Conservation (phyloP, 2,113 vertebrate species). For the Hiodon alosoides region DNA sequence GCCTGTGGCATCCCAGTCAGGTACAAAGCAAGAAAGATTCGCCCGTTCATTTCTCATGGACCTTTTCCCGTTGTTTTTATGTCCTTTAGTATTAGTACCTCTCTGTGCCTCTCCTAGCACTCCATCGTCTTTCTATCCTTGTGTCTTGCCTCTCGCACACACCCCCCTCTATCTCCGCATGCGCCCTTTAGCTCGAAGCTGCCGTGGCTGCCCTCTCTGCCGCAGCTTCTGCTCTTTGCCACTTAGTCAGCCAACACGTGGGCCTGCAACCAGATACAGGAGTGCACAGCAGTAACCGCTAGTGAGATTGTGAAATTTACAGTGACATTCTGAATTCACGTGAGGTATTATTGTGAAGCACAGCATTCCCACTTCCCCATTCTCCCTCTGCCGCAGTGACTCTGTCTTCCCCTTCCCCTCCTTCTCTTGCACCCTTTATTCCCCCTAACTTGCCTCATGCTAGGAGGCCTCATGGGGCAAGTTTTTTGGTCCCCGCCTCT, state of each 20-base stretch:
- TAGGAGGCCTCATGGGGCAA: background rate
- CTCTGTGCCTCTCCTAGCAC: background rate
- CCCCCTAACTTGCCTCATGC: background rate
- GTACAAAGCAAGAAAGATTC: constrained; percentile 37
- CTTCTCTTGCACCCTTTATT: background rate
- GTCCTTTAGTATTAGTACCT: background rate
- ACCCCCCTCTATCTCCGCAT: background rate
- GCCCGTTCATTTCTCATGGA: background rate
- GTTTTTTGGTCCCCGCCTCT: too few species aligned
- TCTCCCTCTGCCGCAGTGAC: background rate
- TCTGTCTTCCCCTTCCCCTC: background rate
- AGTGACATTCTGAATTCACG: background rate
- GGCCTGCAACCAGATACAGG: background rate
- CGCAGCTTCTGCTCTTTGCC: background rate
- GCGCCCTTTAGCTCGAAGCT: background rate
- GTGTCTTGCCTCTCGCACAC: background rate
- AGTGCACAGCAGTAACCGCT: too few species aligned
- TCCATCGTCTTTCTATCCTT: background rate
- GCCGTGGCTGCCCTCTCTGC: background rate
- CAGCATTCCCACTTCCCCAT: background rate
- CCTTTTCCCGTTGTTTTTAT: background rate
- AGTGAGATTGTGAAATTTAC: background rate
- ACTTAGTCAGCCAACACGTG: background rate
- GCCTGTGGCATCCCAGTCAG: constrained; percentile 39
- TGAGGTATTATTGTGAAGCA: background rate